Percentiles rank a stretch among this genome's conserved stretches.
Conservation (phyloP, 1,140 invertebrate genomes). For the Geopemphigus sp. region DNA sequence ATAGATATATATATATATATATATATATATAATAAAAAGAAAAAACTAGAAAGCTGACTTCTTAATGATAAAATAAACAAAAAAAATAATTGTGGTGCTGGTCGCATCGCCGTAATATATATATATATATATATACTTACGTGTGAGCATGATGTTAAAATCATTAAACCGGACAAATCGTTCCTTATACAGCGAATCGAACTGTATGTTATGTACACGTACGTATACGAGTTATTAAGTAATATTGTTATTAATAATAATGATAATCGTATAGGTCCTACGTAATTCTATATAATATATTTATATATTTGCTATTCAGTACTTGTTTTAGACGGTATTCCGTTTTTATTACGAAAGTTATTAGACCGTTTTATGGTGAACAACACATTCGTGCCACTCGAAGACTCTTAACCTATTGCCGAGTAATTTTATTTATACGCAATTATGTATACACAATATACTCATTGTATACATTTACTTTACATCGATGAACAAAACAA, state of each 20-base stretch:
- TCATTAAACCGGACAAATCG: constrained; percentile 5
- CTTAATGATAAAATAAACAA: background rate
- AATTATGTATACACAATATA: background rate
- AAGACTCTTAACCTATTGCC: background rate
- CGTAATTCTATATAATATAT: background rate
- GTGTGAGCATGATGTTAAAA: background rate
- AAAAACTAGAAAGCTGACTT: constrained; percentile 3
- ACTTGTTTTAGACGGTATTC: background rate
- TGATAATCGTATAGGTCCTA: no score
- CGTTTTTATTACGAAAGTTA: background rate
- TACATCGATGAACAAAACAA: background rate
- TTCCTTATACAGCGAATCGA: background rate
- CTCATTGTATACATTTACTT: no score
- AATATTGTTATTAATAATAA: background rate
- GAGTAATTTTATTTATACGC: background rate
- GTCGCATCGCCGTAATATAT: background rate
- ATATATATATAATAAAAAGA: background rate
- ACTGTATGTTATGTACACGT: no score
- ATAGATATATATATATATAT: background rate
- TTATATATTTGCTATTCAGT: background rate
- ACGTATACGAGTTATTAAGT: background rate
- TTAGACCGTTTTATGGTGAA: background rate
- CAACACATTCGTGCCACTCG: background rate
- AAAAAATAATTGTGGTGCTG: background rate
- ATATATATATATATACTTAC: background rate